Percentiles rank a stretch among this genome's conserved stretches.
Conservation (phyloP, 1,140 invertebrate species). For the Zophobas morio region DNA sequence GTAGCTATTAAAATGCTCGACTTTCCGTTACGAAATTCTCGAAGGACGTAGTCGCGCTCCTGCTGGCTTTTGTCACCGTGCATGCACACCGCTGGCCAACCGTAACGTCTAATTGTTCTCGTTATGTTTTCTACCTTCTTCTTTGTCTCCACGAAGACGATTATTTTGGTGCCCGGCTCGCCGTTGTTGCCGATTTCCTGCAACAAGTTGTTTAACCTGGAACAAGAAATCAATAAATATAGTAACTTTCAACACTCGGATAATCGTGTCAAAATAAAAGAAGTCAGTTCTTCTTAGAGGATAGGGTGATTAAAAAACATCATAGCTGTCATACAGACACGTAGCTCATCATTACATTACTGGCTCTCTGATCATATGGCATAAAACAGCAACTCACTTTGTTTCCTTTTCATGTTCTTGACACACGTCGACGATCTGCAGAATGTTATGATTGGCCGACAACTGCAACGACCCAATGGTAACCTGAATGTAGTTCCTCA, state of each 20-base stretch:
- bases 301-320: conserved; percentile 66
- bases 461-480: conserved; percentile 95
- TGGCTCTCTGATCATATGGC: no score
- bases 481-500: conserved; percentile 88
- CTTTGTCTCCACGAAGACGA: conserved; percentile 98
- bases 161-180: conserved; percentile 91
- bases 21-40: conserved; percentile 94
- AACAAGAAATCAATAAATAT: conserved; percentile 21
- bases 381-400: conserved; percentile 75
- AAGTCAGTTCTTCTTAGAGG: conserved; percentile 81
- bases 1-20: conserved; percentile 96
- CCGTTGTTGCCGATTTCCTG: conserved; percentile 90
- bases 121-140: conserved; percentile 96
- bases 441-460: conserved; percentile 97
- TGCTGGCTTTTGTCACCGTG: conserved; percentile 98
- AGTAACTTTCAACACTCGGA: conserved; percentile 9
- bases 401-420: conserved; percentile 90
- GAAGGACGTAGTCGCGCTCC: conserved; percentile 95
- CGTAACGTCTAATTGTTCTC: conserved; percentile 89
- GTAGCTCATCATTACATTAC: conserved; percentile 58
- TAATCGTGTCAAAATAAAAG: conserved; percentile 17
- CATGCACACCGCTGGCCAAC: conserved; percentile 94
- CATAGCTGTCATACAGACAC: conserved; percentile 66
- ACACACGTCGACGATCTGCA: conserved; percentile 95
- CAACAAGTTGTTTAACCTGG: conserved; percentile 82